These are phyloP conservation scores for Picus viridis DNA, from an alignment of 2,797 vertebrate genomes.

Conservation along the genomic window DNA sequence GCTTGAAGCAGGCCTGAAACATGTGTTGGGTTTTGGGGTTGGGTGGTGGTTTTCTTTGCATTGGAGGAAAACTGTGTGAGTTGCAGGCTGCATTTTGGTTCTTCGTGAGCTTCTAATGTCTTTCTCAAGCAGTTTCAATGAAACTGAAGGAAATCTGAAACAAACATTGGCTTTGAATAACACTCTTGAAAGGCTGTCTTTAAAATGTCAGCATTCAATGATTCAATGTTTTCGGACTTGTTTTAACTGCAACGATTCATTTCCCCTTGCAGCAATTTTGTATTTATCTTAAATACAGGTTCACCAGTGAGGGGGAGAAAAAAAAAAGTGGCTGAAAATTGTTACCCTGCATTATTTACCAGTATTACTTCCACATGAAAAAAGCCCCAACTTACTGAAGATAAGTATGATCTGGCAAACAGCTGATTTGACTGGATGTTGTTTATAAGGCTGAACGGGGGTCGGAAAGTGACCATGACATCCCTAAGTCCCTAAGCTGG, in stretches of 20 bases:
- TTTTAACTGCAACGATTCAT: neutral
- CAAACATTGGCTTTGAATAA: constrained; percentile 14
- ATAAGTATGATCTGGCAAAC: neutral
- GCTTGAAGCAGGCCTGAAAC: neutral
- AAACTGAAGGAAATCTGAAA: constrained; percentile 41
- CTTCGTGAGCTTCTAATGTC: neutral
- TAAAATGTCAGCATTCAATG: constrained; percentile 28
- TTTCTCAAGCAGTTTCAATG: constrained; percentile 2
- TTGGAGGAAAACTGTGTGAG: neutral
- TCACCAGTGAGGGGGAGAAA: neutral
- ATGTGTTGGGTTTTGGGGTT: neutral
- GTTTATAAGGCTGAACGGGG: neutral
- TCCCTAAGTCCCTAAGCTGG: neutral
- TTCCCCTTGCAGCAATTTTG: constrained; percentile 23
- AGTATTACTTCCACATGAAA: constrained; percentile 9
- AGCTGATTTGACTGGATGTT: neutral
- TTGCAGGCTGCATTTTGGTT: neutral
- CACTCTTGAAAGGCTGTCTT: neutral
- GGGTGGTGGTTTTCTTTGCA: neutral
- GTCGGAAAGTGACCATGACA: neutral
- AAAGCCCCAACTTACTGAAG: neutral
- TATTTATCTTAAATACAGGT: constrained; percentile 22
- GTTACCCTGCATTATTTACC: neutral
- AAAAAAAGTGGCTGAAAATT: constrained; percentile 23
- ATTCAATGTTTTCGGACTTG: neutral